phyloP scores from a whole-genome alignment of 2,888 invertebrate genomes.

The Agrilus mali region DNA sequence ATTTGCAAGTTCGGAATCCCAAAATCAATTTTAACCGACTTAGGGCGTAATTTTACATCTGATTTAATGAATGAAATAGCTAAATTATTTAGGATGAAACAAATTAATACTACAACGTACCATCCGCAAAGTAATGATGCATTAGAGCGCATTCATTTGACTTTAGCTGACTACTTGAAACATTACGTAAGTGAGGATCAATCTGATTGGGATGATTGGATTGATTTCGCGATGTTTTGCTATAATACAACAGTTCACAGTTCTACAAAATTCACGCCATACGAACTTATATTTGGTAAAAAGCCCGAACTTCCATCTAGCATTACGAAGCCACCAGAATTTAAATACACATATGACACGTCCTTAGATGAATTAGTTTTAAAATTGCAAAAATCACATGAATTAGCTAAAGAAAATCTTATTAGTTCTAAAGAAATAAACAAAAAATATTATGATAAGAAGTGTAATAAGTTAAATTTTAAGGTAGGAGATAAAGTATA shows the following conservation, averaged over 20 bases:
- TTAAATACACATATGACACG: conserved; percentile 18
- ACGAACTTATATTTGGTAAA: conserved; percentile 17
- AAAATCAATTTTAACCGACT: conserved; percentile 11
- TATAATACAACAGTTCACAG: conserved; percentile 18
- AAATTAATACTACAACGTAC: conserved; percentile 21
- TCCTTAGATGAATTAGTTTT: conserved; percentile 13
- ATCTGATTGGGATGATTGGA: conserved; percentile 9
- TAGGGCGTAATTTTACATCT: conserved; percentile 15
- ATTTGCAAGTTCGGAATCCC: conserved; percentile 15
- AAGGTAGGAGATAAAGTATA: no score
- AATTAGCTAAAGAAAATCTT: conserved; percentile 15
- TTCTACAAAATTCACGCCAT: conserved; percentile 16
- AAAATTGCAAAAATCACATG: conserved; percentile 14
- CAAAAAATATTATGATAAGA: no score
- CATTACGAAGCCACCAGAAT: conserved; percentile 14
- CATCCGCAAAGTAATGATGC: conserved; percentile 22
- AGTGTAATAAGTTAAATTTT: no score
- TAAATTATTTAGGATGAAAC: conserved; percentile 21
- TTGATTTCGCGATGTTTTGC: conserved; percentile 15
- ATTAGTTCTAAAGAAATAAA: conserved; percentile 12
- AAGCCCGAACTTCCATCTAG: conserved; percentile 11
- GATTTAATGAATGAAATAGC: conserved; percentile 19
- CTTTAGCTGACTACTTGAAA: conserved; percentile 19
- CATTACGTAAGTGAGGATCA: conserved; percentile 18
- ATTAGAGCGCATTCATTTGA: conserved; percentile 21